Percentiles rank a stretch among this genome's conserved stretches.
Conservation (phyloP, 2,888 invertebrate species). For the Erebia epiphron region DNA sequence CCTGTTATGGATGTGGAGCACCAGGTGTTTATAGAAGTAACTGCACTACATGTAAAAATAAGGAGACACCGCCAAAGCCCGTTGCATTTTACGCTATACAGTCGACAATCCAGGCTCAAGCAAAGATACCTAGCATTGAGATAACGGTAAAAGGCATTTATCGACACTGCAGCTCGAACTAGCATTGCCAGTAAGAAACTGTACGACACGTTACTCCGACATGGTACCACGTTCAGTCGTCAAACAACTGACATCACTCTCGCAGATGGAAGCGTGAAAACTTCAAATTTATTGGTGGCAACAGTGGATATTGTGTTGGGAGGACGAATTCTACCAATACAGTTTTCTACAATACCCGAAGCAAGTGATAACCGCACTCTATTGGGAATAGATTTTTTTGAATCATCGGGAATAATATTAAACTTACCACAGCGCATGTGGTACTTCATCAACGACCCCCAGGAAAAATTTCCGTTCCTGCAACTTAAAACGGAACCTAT, state of each 20-base stretch:
- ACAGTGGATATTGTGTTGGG: background rate
- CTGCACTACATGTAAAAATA: constrained; percentile 14
- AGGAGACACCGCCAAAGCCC: constrained; percentile 7
- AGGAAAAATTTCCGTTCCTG: background rate
- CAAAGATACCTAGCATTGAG: constrained; percentile 8
- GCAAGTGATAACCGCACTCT: constrained; percentile 10
- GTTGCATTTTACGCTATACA: constrained; percentile 4
- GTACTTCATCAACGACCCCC: background rate
- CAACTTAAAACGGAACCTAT: background rate
- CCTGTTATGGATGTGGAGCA: constrained; percentile 11
- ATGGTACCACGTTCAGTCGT: no score
- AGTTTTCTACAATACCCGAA: background rate
- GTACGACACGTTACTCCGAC: no score
- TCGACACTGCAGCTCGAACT: background rate
- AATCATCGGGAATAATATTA: no score
- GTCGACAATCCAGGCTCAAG: background rate
- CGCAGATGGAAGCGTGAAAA: background rate
- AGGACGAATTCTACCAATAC: background rate
- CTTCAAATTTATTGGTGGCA: background rate
- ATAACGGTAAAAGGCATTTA: background rate
- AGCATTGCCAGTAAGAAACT: background rate
- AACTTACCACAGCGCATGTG: constrained; percentile 9
- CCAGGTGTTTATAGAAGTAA: constrained; percentile 8
- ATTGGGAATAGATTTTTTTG: no score
- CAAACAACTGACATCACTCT: background rate